phyloP scores from a whole-genome alignment of 2,888 invertebrate species.

The Exephanes ischioxanthus region DNA sequence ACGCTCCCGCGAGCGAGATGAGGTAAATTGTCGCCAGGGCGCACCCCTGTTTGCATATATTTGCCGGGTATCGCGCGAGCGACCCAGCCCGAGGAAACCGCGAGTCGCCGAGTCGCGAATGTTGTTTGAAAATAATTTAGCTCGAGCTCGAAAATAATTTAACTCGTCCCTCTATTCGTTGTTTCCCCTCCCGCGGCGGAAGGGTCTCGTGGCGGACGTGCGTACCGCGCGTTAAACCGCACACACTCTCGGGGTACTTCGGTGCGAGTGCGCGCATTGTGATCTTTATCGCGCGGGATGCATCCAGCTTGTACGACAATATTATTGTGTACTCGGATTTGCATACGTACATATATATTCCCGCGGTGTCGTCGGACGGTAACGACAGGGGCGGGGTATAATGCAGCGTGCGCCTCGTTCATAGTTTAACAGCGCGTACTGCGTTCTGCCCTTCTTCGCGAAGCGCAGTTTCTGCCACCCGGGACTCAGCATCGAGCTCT shows the following conservation, averaged over 20 bases:
- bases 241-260: slow-evolving; percentile 13
- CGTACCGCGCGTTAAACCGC: neutral
- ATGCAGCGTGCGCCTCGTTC: slow-evolving; percentile 62
- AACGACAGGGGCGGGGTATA: slow-evolving; percentile 59
- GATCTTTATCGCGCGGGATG: slow-evolving; percentile 67
- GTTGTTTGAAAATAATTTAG: slow-evolving; percentile 56
- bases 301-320: slow-evolving; percentile 68
- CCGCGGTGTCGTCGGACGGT: slow-evolving; percentile 33
- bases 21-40: slow-evolving; percentile 60
- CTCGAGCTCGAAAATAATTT: slow-evolving; percentile 45
- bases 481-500: slow-evolving; percentile 58
- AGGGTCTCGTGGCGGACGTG: slow-evolving; percentile 1
- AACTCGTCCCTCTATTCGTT: slow-evolving; percentile 18
- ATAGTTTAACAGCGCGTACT: slow-evolving; percentile 57
- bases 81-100: slow-evolving; percentile 32
- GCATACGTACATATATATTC: slow-evolving; percentile 67
- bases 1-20: slow-evolving; percentile 43
- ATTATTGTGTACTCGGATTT: slow-evolving; percentile 70
- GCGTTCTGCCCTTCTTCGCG: slow-evolving; percentile 22
- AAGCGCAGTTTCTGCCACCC: slow-evolving; percentile 1
- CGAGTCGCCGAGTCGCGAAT: slow-evolving; percentile 35
- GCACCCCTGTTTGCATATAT: slow-evolving; percentile 53
- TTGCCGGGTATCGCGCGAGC: slow-evolving; percentile 11
- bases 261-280: slow-evolving; percentile 57
- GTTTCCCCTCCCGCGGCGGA: neutral